A percentile compares a stretch with the other conserved stretches of the same genome.
Conservation (phyloP, 2,113 vertebrate genomes). For the Gymnarchus niloticus region DNA sequence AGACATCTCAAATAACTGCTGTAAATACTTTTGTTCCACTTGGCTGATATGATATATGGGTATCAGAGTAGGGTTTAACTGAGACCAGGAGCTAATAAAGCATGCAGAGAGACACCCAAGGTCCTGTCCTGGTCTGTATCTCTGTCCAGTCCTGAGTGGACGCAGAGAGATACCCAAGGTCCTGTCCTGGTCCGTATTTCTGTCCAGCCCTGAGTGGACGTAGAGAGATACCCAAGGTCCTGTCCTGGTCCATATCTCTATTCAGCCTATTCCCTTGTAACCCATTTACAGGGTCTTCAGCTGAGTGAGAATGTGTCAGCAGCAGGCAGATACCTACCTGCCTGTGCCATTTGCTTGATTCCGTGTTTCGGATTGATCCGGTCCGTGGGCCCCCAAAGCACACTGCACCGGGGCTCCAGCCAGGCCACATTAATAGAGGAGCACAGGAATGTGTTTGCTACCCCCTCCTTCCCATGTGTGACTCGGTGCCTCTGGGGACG, state of each 20-base stretch:
- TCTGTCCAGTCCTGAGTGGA: not conserved
- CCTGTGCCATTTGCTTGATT: not conserved
- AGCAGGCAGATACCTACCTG: conserved; percentile 1
- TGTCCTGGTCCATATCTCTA: not conserved
- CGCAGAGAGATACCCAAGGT: no score
- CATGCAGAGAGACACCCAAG: no score
- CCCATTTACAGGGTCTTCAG: not conserved
- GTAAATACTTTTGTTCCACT: not conserved
- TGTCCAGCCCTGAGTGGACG: not conserved
- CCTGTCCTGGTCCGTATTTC: no score
- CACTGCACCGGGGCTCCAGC: not conserved
- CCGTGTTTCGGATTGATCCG: not conserved
- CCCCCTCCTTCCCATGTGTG: not conserved
- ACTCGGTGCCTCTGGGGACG: not conserved
- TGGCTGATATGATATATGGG: not conserved
- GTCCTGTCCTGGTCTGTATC: no score
- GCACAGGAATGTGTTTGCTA: not conserved
- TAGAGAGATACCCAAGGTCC: not conserved
- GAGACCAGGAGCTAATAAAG: no score
- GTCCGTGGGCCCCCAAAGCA: no score
- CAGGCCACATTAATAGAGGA: not conserved
- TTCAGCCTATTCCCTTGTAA: not conserved
- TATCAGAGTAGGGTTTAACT: not conserved
- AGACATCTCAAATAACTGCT: not conserved
- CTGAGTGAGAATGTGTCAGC: not conserved